A percentile compares a stretch with the other conserved stretches of the same genome.
These are phyloP conservation scores for Lepidurus apus DNA, from an alignment of 1,140 invertebrate species.

Conservation along the genomic window DNA sequence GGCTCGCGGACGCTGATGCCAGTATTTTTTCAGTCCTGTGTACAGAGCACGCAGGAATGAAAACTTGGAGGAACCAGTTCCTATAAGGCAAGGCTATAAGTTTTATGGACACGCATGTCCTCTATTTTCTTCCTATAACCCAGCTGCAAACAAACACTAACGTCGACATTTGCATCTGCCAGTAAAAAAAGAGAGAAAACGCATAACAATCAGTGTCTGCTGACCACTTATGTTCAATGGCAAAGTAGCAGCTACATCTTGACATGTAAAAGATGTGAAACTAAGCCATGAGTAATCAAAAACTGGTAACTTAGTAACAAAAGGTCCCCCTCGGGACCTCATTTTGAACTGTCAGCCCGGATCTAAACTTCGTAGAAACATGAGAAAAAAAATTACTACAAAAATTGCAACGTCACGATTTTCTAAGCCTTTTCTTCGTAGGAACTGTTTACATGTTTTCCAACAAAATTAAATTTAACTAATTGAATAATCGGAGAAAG, in stretches of 20 bases:
- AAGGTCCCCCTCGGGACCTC: not conserved
- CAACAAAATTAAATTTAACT: not conserved
- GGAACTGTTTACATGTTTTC: not conserved
- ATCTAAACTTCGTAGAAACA: not conserved
- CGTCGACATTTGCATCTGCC: not conserved
- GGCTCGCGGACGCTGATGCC: not conserved
- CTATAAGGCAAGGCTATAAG: not conserved
- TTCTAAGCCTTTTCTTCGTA: constrained; percentile 3
- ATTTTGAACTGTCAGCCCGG: not conserved
- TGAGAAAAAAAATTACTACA: not conserved
- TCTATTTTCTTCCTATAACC: not conserved
- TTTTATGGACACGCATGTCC: not conserved
- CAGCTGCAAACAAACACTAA: not conserved
- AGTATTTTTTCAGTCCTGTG: not conserved
- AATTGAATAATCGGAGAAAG: not conserved
- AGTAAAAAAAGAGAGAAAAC: not conserved
- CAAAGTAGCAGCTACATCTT: not conserved
- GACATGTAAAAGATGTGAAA: not conserved
- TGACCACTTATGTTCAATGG: not conserved
- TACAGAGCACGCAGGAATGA: not conserved
- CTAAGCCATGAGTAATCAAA: constrained; percentile 12
- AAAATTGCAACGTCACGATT: not conserved
- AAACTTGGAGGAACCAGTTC: not conserved
- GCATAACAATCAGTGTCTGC: not conserved
- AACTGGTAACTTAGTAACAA: not conserved